phyloP scores from a whole-genome alignment of 1,140 invertebrate genomes.

The Danaus melanippus region DNA sequence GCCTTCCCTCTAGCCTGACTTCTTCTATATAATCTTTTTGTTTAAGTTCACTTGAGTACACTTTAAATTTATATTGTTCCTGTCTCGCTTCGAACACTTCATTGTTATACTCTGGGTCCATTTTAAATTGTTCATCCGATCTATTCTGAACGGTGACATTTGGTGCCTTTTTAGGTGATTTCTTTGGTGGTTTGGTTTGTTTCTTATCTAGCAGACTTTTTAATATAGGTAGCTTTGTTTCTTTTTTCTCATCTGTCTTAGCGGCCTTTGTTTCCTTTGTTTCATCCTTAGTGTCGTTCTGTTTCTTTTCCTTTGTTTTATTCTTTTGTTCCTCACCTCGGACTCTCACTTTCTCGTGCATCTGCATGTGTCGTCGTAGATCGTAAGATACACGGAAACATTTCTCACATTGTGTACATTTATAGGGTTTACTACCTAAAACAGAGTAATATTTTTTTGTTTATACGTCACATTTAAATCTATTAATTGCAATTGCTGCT shows the following conservation, averaged over 20 bases:
- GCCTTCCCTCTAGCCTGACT: constrained; percentile 26
- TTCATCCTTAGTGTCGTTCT: constrained; percentile 8
- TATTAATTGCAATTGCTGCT: no score
- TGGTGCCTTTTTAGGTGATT: constrained; percentile 38
- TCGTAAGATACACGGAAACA: constrained; percentile 90
- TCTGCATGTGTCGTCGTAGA: constrained; percentile 89
- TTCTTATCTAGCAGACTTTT: constrained; percentile 38
- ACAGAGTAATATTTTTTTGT: constrained; percentile 9
- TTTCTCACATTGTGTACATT: constrained; percentile 84
- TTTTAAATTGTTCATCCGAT: constrained; percentile 29
- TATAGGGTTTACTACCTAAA: constrained; percentile 84
- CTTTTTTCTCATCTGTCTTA: constrained; percentile 23
- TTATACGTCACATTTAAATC: not conserved
- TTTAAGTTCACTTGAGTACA: constrained; percentile 5
- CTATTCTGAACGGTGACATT: constrained; percentile 45
- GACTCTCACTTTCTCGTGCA: constrained; percentile 73
- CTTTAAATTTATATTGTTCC: constrained; percentile 30
- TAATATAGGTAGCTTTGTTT: constrained; percentile 25
- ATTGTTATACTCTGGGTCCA: constrained; percentile 23
- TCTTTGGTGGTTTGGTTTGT: constrained; percentile 27
- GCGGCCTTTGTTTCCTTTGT: constrained; percentile 12
- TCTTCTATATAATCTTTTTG: constrained; percentile 18
- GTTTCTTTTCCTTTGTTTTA: constrained; percentile 22
- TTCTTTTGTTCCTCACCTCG: constrained; percentile 21
- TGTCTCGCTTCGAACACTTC: constrained; percentile 37